phyloP scores from a whole-genome alignment of 64 coral and sea anemone species.

The Montipora efflorescens region DNA sequence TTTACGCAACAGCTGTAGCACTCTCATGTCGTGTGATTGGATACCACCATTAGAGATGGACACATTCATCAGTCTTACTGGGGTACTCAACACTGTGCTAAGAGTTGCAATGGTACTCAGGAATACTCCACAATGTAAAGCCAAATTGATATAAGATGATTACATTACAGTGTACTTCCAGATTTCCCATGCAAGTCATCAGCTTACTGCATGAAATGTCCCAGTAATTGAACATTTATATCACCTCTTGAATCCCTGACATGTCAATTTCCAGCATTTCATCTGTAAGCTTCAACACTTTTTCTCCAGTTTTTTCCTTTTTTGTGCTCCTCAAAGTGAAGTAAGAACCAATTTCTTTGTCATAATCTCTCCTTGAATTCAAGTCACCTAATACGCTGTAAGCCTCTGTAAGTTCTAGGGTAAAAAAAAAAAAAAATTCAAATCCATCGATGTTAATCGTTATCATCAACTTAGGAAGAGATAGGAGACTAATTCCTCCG shows the following conservation, averaged over 20 bases:
- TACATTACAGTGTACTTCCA: too few species aligned
- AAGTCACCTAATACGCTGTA: constrained; percentile 76
- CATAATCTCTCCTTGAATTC: constrained; percentile 85
- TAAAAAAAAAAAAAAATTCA: too few species aligned
- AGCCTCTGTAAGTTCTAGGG: constrained; percentile 79
- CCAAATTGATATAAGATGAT: too few species aligned
- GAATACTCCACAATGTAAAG: constrained; percentile 41
- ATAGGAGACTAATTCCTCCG: too few species aligned
- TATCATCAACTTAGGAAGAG: too few species aligned
- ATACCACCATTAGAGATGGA: constrained; percentile 51
- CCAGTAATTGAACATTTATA: not conserved
- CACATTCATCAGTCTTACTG: constrained; percentile 77
- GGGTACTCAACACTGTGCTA: constrained; percentile 62
- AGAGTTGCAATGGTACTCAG: constrained; percentile 68
- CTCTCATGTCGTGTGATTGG: constrained; percentile 81
- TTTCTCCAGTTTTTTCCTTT: constrained; percentile 69
- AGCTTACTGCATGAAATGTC: too few species aligned
- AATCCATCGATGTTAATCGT: too few species aligned
- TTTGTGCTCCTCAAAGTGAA: constrained; percentile 77
- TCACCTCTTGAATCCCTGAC: constrained; percentile 76
- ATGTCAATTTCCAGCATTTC: constrained; percentile 86
- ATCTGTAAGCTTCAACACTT: constrained; percentile 79
- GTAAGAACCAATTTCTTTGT: constrained; percentile 91
- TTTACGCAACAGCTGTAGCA: constrained; percentile 82
- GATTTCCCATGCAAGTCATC: too few species aligned